Evolutionary conservation across 2,888 invertebrate genomes (phyloP).

Genomic region (Sminthurides aquaticus): DNA sequence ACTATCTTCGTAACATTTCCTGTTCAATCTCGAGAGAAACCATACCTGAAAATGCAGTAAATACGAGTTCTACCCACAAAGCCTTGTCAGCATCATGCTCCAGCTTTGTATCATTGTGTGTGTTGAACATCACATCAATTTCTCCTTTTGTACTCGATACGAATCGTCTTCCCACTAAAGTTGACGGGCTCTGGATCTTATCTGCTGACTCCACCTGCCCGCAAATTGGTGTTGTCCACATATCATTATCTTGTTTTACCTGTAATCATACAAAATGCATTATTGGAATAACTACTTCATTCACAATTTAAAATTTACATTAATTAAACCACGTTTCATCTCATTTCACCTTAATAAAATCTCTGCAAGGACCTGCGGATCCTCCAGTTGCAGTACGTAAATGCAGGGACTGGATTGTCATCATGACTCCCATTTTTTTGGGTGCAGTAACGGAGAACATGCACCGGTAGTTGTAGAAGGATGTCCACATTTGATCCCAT

Average conservation of each 20-base stretch:
- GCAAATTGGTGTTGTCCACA: constrained; percentile 12
- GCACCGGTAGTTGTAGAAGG: constrained; percentile 37
- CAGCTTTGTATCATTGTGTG: not conserved
- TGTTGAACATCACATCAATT: constrained; percentile 21
- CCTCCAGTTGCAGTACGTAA: constrained; percentile 20
- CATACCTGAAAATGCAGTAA: constrained; percentile 37
- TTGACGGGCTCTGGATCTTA: constrained; percentile 11
- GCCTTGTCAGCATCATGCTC: constrained; percentile 4
- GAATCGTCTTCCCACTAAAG: constrained; percentile 13
- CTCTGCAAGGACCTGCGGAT: constrained; percentile 25
- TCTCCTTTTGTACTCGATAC: constrained; percentile 11
- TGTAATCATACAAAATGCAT: constrained; percentile 5
- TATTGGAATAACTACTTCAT: not conserved
- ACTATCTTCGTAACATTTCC: too few species aligned
- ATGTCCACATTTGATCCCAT: constrained; percentile 35
- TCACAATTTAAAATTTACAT: not conserved
- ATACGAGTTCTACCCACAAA: constrained; percentile 35
- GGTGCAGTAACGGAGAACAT: constrained; percentile 39
- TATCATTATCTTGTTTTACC: constrained; percentile 22
- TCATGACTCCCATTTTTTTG: constrained; percentile 40
- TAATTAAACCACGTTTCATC: not conserved
- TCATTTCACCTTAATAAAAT: constrained; percentile 32
- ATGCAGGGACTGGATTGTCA: constrained; percentile 23
- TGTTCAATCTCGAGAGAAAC: too few species aligned
- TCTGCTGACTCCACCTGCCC: constrained; percentile 14